A percentile compares a stretch with the other conserved stretches of the same genome.
These are phyloP conservation scores for Galeruca laticollis DNA, from an alignment of 2,888 invertebrate genomes.

Conservation along the genomic window DNA sequence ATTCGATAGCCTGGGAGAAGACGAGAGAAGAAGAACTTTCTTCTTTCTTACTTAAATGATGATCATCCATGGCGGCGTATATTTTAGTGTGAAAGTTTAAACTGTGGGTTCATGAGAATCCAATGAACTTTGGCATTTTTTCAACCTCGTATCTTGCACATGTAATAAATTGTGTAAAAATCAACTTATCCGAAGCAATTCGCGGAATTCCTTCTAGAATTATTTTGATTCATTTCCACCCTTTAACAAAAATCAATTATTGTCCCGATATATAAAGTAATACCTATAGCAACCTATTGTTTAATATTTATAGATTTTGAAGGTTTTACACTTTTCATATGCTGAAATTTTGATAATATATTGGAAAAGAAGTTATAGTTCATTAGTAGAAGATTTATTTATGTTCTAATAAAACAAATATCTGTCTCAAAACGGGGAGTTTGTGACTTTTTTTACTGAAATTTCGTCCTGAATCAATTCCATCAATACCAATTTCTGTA, in stretches of 20 bases:
- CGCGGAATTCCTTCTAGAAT: neutral
- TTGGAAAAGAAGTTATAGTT: no score
- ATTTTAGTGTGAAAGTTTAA: conserved; percentile 51
- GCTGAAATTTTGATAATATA: no score
- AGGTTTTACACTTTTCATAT: no score
- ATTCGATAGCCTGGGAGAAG: conserved; percentile 36
- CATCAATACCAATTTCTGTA: no score
- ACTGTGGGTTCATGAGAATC: conserved; percentile 49
- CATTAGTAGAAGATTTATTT: no score
- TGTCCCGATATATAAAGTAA: neutral
- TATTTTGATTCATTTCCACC: neutral
- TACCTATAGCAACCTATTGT: no score
- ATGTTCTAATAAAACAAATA: no score
- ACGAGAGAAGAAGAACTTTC: conserved; percentile 43
- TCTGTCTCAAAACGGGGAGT: no score
- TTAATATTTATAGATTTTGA: no score
- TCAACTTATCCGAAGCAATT: conserved; percentile 16
- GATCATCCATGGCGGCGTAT: conserved; percentile 44
- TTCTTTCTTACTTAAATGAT: conserved; percentile 48
- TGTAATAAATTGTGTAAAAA: conserved; percentile 36
- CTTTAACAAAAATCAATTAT: conserved; percentile 3
- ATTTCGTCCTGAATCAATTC: no score
- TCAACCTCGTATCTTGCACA: conserved; percentile 40
- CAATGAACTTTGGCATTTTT: conserved; percentile 49
- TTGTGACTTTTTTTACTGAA: no score